Evolutionary conservation across 2,113 vertebrate species (phyloP).

Genomic region (Phylloscopus trochilus): DNA sequence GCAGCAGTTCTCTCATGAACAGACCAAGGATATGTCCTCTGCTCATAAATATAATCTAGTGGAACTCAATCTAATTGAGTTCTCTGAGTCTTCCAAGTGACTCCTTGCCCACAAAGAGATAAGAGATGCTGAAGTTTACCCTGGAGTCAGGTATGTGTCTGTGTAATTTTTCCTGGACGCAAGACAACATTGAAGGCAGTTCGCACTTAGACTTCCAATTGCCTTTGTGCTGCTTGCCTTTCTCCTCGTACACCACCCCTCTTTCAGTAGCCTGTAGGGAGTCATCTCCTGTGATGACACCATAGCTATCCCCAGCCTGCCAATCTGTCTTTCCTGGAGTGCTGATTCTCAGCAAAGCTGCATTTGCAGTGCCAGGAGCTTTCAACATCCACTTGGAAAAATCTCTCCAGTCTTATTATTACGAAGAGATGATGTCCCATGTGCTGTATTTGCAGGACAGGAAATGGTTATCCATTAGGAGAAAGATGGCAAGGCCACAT

Average conservation of each 20-base stretch:
- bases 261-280: neutral
- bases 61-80: neutral
- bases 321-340: conserved; percentile 23
- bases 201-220: neutral
- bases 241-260: neutral
- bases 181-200: neutral
- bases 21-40: neutral
- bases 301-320: neutral
- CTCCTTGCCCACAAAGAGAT: neutral
- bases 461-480: neutral
- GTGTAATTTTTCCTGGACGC: neutral
- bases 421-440: neutral
- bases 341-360: conserved; percentile 11
- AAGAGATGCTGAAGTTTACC: neutral
- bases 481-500: neutral
- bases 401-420: neutral
- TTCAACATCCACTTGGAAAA: conserved; percentile 6
- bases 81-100: neutral
- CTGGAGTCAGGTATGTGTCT: neutral
- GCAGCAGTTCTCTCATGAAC: neutral
- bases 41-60: neutral
- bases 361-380: neutral
- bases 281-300: neutral
- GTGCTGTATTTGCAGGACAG: neutral
- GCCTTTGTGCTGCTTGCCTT: conserved; percentile 35